Evolutionary conservation across 2,113 vertebrate genomes (phyloP).

Genomic region (Nothocercus julius): DNA sequence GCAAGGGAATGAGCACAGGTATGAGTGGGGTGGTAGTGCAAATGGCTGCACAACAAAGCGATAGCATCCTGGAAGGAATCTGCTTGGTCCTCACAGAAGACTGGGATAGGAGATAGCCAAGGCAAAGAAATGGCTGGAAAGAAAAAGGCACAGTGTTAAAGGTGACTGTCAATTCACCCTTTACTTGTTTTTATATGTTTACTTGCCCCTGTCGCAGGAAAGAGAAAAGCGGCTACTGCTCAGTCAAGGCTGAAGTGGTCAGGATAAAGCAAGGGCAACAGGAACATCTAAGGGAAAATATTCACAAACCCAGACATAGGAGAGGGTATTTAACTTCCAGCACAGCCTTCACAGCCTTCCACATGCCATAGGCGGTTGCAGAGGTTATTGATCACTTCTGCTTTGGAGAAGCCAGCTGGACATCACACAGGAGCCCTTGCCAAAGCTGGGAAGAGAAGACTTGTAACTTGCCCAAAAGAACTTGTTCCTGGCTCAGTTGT

Average conservation of each 20-base stretch:
- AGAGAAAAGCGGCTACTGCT: background rate
- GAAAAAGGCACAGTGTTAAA: background rate
- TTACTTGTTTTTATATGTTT: background rate
- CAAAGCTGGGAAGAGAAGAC: background rate
- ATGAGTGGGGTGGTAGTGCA: background rate
- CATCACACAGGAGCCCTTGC: background rate
- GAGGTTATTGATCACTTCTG: background rate
- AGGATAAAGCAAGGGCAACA: background rate
- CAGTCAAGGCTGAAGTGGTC: background rate
- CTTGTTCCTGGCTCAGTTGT: slow-evolving; percentile 9
- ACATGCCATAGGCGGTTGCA: background rate
- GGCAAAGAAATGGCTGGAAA: background rate
- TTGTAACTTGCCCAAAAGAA: slow-evolving; percentile 2
- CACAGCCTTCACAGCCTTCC: background rate
- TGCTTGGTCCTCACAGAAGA: background rate
- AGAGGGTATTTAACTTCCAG: background rate
- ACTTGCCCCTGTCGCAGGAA: background rate
- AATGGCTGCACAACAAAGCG: too few species aligned
- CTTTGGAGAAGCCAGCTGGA: background rate
- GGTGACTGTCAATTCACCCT: background rate
- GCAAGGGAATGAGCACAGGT: background rate
- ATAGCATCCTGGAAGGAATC: fast-evolving
- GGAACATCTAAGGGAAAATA: background rate
- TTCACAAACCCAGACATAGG: background rate
- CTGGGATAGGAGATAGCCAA: background rate